Base-by-base conservation (phyloP, 2,113 vertebrate species). In the Xenopus laevis region DNA sequence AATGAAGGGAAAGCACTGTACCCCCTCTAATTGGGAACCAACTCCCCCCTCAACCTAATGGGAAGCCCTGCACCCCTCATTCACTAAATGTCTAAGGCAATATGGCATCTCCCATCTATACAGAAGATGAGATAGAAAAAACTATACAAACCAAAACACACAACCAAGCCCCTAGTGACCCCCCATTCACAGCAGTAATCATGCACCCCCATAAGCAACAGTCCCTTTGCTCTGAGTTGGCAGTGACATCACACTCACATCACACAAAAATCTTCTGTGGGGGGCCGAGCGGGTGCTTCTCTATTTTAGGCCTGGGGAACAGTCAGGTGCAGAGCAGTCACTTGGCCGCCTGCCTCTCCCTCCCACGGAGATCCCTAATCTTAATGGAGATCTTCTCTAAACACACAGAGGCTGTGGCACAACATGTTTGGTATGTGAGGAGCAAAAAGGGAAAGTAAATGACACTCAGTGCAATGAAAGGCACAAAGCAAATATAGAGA, bases 371-470 rank as follows among this genome's bases (percentile, higher is more conserved):
- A 13, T 17, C 13, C 10, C 7, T 58, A 13, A 8, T 2, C 12
- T 17, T 17, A 7, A 17, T 17, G n/a, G 2, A 63, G n/a, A n/a
- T n/a, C n/a, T n/a, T n/a, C 18, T 20, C 13, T 8, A 10, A 63
- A 30, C 60, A 63, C 21, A 13, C 18, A 21, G 60, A 27, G 23
- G 4, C 2, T 30, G 33, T 3, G 15, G 27, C 60, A 33, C 60
- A 63, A 63, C 9, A 20, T 63, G 60, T 60, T 60, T 63, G 60
- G 60, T 63, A 13, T 30, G 27, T 63, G 60, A 16, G 21, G 33
- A 63, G 12, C 15, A 63, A n/a, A 63, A 27, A 16, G 60, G 33
- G 4, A 16, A 27, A 63, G 7, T 63, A 63, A 63, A 63, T 63
- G 60, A 8, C 60, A 62, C 60, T 62, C 23, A 11, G 16, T 15